A percentile compares a stretch with the other conserved stretches of the same genome.
These are phyloP conservation scores for Phyllopteryx taeniolatus DNA, from an alignment of 2,113 vertebrate genomes.

Conservation along the genomic window DNA sequence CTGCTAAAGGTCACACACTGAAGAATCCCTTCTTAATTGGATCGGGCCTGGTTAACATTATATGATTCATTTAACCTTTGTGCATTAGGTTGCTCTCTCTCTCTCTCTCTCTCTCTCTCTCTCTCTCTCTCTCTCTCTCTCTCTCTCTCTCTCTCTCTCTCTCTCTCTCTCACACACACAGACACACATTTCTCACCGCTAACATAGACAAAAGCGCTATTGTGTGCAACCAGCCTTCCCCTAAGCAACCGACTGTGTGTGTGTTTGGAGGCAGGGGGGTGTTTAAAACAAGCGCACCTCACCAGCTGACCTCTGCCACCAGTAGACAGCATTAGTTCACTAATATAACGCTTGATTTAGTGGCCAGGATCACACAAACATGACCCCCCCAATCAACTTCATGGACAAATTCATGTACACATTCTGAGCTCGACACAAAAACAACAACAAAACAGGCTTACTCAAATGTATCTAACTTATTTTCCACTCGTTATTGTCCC, in stretches of 20 bases:
- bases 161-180: slow-evolving; percentile 23
- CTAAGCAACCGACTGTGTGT: slow-evolving; percentile 47
- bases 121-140: too few relatives aligned
- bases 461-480: too few relatives aligned
- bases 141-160: too few relatives aligned
- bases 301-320: slow-evolving; percentile 65
- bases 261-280: slow-evolving; percentile 16
- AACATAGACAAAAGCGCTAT: slow-evolving; percentile 65
- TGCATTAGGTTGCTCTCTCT: slow-evolving; percentile 29
- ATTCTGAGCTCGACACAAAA: background rate
- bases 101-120: background rate
- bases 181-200: slow-evolving; percentile 38
- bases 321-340: slow-evolving; percentile 51
- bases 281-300: slow-evolving; percentile 62
- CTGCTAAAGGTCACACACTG: slow-evolving; percentile 69
- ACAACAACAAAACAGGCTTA: background rate
- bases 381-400: slow-evolving; percentile 54
- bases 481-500: background rate
- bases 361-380: slow-evolving; percentile 68
- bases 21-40: slow-evolving; percentile 72
- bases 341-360: slow-evolving; percentile 72
- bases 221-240: slow-evolving; percentile 65
- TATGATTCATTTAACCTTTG: slow-evolving; percentile 72
- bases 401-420: slow-evolving; percentile 54
- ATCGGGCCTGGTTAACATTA: slow-evolving; percentile 69